Conservation (phyloP, 2,113 vertebrate species). For the Promerops cafer region DNA sequence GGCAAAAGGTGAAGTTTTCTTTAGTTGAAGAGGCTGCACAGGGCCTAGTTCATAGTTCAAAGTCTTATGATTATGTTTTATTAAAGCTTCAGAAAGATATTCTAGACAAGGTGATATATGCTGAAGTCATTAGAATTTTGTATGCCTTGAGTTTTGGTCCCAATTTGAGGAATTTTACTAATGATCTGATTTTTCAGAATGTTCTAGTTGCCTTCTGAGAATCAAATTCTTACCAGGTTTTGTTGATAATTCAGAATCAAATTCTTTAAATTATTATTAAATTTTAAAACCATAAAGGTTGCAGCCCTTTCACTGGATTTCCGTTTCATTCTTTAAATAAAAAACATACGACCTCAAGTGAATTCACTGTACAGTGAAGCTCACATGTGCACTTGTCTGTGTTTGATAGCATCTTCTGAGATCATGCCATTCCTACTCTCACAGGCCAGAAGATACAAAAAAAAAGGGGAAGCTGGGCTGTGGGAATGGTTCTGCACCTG, state of each 20-base stretch:
- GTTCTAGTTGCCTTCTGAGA: not conserved
- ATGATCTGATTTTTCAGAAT: not conserved
- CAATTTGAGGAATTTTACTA: not conserved
- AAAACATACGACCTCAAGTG: rapidly evolving
- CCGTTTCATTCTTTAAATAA: not conserved
- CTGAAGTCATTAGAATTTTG: not conserved
- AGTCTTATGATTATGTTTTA: not conserved
- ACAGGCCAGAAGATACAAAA: conserved; percentile 79
- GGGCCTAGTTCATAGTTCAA: not conserved
- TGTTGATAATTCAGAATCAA: not conserved
- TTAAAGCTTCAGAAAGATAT: not conserved
- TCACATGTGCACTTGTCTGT: not conserved
- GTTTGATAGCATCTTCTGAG: not conserved
- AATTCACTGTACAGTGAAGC: not conserved
- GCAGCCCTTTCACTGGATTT: not conserved
- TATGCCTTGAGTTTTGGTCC: not conserved
- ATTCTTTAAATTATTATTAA: too few species aligned
- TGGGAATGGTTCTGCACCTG: conserved; percentile 69
- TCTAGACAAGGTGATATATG: not conserved
- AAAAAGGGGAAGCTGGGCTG: conserved; percentile 71
- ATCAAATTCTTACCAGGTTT: not conserved
- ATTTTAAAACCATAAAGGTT: not conserved
- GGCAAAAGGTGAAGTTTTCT: not conserved
- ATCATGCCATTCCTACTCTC: not conserved
- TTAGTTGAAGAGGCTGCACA: not conserved